Conservation (phyloP, 2,113 vertebrate genomes). For the Hassar affinis region DNA sequence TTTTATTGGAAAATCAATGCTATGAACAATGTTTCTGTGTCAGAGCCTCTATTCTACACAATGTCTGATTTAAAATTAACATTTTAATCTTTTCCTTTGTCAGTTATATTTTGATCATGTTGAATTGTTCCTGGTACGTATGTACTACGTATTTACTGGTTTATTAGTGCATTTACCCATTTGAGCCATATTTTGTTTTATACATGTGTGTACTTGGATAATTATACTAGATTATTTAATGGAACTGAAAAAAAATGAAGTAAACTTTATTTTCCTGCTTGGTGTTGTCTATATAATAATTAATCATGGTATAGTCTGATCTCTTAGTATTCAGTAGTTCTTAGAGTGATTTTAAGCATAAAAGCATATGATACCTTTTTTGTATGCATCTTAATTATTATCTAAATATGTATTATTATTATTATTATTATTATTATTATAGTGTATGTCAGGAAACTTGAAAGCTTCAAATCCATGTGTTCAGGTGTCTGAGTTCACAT, state of each 20-base stretch:
- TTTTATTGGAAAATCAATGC: slow-evolving; percentile 4
- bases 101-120: slow-evolving; percentile 7
- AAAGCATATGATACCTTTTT: not conserved
- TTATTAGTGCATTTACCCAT: slow-evolving; percentile 22
- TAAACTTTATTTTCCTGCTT: slow-evolving; percentile 40
- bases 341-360: not conserved
- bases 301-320: not conserved
- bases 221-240: slow-evolving; percentile 49
- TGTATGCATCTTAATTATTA: not conserved
- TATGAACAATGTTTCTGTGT: slow-evolving; percentile 21
- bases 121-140: slow-evolving; percentile 10
- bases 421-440: not conserved
- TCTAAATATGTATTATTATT: not conserved
- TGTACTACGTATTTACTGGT: slow-evolving; percentile 21
- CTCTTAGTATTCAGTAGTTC: not conserved
- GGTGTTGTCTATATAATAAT: slow-evolving; percentile 14
- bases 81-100: slow-evolving; percentile 5
- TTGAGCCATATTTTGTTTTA: slow-evolving; percentile 42
- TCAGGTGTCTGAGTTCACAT: not conserved
- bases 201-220: slow-evolving; percentile 37
- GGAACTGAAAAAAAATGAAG: slow-evolving; percentile 27
- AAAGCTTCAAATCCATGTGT: not conserved
- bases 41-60: slow-evolving; percentile 25
- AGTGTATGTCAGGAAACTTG: not conserved
- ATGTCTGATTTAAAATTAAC: not conserved